Percentiles rank a stretch among this genome's conserved stretches.
phyloP scores from a whole-genome alignment of 2,888 invertebrate genomes.

The Parthenolecanium corni region DNA sequence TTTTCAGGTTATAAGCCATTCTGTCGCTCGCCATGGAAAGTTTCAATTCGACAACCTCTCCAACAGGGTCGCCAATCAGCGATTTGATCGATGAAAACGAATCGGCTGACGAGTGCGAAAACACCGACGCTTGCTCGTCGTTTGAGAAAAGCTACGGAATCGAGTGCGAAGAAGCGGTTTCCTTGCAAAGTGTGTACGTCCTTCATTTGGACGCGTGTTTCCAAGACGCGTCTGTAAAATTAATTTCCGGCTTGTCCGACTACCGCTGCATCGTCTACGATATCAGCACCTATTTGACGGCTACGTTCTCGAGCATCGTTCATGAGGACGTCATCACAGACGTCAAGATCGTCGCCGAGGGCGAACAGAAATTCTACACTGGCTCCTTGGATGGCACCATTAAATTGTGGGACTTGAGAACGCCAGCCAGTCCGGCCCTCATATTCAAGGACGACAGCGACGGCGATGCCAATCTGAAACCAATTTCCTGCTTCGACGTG shows the following conservation, averaged over 20 bases:
- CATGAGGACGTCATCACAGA: slow-evolving; percentile 8
- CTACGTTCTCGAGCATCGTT: not conserved
- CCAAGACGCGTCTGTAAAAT: not conserved
- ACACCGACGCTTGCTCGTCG: no score
- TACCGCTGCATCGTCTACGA: slow-evolving; percentile 12
- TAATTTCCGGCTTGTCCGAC: slow-evolving; percentile 1
- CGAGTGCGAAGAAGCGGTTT: slow-evolving; percentile 43
- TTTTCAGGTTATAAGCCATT: no score
- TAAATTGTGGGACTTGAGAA: slow-evolving; percentile 50
- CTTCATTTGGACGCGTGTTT: slow-evolving; percentile 45
- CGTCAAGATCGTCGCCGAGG: not conserved
- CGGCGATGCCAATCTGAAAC: slow-evolving; percentile 39
- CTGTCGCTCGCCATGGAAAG: no score
- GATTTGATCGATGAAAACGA: no score
- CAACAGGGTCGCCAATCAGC: no score
- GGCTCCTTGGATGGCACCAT: slow-evolving; percentile 30
- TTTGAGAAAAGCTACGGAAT: slow-evolving; percentile 21
- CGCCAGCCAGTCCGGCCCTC: slow-evolving; percentile 39
- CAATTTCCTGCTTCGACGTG: slow-evolving; percentile 60
- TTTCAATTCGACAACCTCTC: no score
- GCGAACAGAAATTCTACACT: slow-evolving; percentile 17
- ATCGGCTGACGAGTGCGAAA: no score
- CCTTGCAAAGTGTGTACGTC: slow-evolving; percentile 48
- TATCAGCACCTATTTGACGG: not conserved
- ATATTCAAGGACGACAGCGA: slow-evolving; percentile 33